A percentile compares a stretch with the other conserved stretches of the same genome.
Evolutionary conservation across 2,113 vertebrate genomes (phyloP).

Genomic region (Etheostoma cragini): DNA sequence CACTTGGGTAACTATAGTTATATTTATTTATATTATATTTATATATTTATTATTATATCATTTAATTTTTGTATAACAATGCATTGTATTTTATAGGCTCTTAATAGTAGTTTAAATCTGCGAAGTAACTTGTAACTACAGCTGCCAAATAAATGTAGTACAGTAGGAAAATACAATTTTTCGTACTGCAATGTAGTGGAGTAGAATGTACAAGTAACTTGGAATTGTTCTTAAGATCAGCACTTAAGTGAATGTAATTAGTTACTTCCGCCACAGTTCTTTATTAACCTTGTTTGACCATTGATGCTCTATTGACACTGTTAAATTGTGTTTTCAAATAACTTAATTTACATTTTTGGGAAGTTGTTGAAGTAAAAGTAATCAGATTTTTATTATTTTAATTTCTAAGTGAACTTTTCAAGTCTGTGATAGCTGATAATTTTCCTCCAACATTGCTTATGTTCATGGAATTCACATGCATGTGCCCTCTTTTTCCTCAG

Average conservation of each 20-base stretch:
- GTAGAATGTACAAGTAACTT: not conserved
- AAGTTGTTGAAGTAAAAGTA: not conserved
- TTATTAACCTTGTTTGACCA: too few species aligned
- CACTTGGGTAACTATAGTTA: not conserved
- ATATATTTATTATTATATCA: too few species aligned
- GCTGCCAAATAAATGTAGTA: too few species aligned
- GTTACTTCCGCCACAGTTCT: too few species aligned
- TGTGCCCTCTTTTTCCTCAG: conserved; percentile 76
- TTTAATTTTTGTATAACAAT: not conserved
- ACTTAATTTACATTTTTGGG: not conserved
- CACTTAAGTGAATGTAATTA: too few species aligned
- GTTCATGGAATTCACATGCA: not conserved
- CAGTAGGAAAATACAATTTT: too few species aligned
- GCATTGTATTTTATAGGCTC: not conserved
- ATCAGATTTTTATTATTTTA: not conserved
- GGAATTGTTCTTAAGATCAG: not conserved
- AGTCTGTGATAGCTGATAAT: not conserved
- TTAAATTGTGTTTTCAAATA: not conserved
- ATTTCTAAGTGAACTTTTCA: not conserved
- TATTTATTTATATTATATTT: too few species aligned
- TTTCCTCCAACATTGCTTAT: not conserved
- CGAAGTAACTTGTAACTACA: too few species aligned
- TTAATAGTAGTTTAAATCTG: too few species aligned
- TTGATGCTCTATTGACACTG: not conserved
- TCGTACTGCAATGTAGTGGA: too few species aligned